A percentile compares a stretch with the other conserved stretches of the same genome.
Conservation (phyloP, 1,140 invertebrate species). For the Papilio xuthus region DNA sequence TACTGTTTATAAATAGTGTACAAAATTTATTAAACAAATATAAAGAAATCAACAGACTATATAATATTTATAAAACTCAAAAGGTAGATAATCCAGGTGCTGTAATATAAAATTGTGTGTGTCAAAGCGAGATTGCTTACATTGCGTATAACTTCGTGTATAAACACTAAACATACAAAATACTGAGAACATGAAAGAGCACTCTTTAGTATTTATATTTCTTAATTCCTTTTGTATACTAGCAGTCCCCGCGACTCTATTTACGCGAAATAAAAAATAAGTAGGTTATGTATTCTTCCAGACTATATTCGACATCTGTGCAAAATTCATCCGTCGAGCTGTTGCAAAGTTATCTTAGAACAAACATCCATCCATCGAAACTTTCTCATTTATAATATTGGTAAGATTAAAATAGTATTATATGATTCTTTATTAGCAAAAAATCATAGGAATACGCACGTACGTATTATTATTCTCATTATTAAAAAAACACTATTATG, state of each 20-base stretch:
- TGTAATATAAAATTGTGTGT: background rate
- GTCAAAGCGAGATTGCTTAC: background rate
- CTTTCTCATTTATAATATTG: no score
- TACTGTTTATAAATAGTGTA: background rate
- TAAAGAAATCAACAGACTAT: no score
- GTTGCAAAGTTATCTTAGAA: no score
- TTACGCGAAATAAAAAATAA: background rate
- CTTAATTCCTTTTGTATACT: background rate
- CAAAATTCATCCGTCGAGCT: no score
- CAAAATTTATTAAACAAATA: no score
- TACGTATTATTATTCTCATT: background rate
- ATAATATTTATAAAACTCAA: background rate
- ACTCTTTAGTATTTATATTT: constrained; percentile 15
- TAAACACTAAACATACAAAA: constrained; percentile 17
- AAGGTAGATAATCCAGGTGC: background rate
- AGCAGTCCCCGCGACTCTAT: no score
- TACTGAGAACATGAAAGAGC: constrained; percentile 5
- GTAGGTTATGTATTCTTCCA: no score
- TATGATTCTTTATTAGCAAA: background rate
- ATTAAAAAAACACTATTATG: background rate
- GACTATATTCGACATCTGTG: no score
- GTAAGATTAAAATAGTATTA: background rate
- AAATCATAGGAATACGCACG: background rate
- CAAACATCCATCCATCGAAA: no score
- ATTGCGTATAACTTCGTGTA: background rate